Base-by-base conservation (phyloP, 2,797 vertebrate genomes). In the Antennarius maculatus region DNA sequence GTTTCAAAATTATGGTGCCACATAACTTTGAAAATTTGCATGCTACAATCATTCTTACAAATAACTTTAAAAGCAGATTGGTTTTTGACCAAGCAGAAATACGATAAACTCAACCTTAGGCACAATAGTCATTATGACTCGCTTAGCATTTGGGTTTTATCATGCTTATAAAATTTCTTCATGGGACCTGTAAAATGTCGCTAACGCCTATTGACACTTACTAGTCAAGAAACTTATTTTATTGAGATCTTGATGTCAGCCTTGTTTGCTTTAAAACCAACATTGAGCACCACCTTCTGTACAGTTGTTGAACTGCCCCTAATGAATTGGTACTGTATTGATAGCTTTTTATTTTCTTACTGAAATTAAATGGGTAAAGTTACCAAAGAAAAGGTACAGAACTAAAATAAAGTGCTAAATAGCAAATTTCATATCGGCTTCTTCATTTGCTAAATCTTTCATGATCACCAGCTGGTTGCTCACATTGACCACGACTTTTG, bases 271-370 rank as follows among this genome's bases (percentile, higher is more conserved):
- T 5, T 3, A 42, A 2, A 50, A 7, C 16, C 56, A 28, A 27
- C 43, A 48, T 13, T 63, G 23, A 3, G 56, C 61, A 72, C 52
- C 52, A 41, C 52, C 65, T 69, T 37, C 51, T 65, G 65, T 61
- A 7, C 2, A 15, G 31, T 60, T 1, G 1, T 5, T 43, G 41
- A 72, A 65, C 28, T 73, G 42, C 18, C n/a, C 16, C n/a, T 48
- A 56, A 51, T 54, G 15, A 34, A 66, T 61, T 41, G 11, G 2
- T 31, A 47, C 23, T 2, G 23, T 23, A 23, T 50, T 7, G 23
- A 54, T 42, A 50, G 14, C 13, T 46, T 7, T 31, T 45, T 0
- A 5, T 8, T 56, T 61, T 56, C 41, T 2, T 13, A 41, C 37
- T 9, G 8, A 13, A 46, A 37, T 15, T 23, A 27, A 11, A 50